Base-by-base conservation (phyloP, 2,888 invertebrate species). In the Gisinianus flammeolus region DNA sequence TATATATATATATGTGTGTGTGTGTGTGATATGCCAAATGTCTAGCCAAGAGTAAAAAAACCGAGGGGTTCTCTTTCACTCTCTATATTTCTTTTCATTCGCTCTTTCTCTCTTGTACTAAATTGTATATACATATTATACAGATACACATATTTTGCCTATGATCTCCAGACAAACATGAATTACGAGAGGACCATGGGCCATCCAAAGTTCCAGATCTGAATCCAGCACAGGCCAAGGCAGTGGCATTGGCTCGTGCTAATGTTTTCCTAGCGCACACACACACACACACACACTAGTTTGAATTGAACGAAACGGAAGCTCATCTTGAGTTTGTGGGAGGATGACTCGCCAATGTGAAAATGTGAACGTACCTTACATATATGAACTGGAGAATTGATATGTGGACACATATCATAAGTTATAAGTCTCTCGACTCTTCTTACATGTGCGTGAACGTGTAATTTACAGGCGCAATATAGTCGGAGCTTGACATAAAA, bases 231-330 rank as follows among this genome's bases (percentile, higher is more conserved):
- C n/a, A n/a, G n/a, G n/a, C n/a, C n/a, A n/a, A n/a, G n/a, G n/a
- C n/a, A n/a, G n/a, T n/a, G n/a, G n/a, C n/a, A n/a, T n/a, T n/a
- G n/a, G n/a, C n/a, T n/a, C n/a, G n/a, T n/a, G n/a, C n/a, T 52
- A 52, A 52, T 16, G 8, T n/a, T 62, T 3, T 67, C 19, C 33
- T n/a, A 19, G 30, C 16, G 5, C 10, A 31, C 31, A 67, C 19
- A 31, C n/a, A n/a, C n/a, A n/a, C n/a, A n/a, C n/a, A n/a, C n/a
- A n/a, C n/a, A n/a, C 70, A 70, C 54, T 54, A 44, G 35, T 70
- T 70, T 24, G 19, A 24, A 70, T 35, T 70, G 70, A 70, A 54
- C 33, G 22, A 33, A 69, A 69, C 69, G n/a, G n/a, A n/a, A n/a
- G n/a, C 69, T 24, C 33, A 5, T 35, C 35, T 35, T 35, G 35